Percentiles rank a stretch among this genome's conserved stretches.
phyloP scores from a whole-genome alignment of 2,113 vertebrate genomes.

The Dolichallabes microphthalmus region DNA sequence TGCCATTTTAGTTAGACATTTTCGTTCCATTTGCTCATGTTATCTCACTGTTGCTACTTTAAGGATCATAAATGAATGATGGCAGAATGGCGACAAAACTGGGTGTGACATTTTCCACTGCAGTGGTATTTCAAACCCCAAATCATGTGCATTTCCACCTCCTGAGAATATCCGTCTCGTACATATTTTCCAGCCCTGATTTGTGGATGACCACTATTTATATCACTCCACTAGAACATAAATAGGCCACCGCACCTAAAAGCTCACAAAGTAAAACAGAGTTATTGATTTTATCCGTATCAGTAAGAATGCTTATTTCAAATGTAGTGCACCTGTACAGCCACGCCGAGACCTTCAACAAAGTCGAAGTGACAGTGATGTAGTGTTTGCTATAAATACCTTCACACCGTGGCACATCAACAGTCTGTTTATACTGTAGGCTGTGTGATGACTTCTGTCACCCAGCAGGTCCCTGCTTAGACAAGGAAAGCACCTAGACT shows the following conservation, averaged over 20 bases:
- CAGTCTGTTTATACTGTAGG: background rate
- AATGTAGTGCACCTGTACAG: background rate
- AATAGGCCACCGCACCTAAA: background rate
- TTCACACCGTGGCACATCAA: background rate
- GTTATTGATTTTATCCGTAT: background rate
- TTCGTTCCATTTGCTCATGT: background rate
- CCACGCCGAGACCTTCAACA: background rate
- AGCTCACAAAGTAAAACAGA: background rate
- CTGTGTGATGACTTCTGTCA: background rate
- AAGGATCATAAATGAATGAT: background rate
- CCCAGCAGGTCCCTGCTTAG: background rate
- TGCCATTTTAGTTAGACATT: background rate
- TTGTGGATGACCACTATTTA: background rate
- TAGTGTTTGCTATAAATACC: background rate
- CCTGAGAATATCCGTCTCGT: background rate
- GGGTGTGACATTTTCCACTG: background rate
- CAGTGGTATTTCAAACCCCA: background rate
- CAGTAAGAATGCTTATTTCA: background rate
- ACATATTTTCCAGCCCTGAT: background rate
- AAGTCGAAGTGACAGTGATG: background rate
- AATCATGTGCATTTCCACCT: background rate
- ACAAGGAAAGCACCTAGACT: background rate
- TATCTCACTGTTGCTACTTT: slow-evolving; percentile 8
- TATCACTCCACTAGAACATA: background rate
- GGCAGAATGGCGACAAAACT: background rate